Evolutionary conservation across 2,797 vertebrate species (phyloP), one percentile per base, ranked within the genome.

Genomic region (Distichodus sexfasciatus): DNA sequence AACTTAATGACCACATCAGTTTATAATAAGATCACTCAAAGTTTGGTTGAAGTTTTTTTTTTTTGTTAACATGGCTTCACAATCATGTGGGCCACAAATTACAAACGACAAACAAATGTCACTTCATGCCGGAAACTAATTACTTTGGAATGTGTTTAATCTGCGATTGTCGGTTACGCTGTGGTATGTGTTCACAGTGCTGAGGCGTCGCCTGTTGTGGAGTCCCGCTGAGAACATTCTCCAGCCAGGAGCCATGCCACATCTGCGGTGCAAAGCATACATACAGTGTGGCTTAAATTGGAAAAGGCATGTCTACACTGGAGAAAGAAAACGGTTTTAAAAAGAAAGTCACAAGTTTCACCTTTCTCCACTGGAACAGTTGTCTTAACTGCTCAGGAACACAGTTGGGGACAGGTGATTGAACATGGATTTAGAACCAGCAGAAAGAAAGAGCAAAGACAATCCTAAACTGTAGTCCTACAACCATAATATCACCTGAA

Each of bases 81-180:
- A 77, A 67, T 73, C 61, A 50, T 35, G 6, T 15, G 62, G 28
- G 62, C 53, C 76, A 29, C 33, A 17, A 78, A 76, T 46, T 63
- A 79, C 47, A 33, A 57, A 4, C 38, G 33, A 38, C 21, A 40
- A 71, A 15, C 29, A 60, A 76, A 87, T 71, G 60, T 82, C 84
- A 81, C 75, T 82, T 47, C 79, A 77, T n/a, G 69, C 82, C 79
- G 84, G 82, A 86, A 85, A 79, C 77, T 86, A 86, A 89, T 91
- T 84, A 83, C 71, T 86, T 82, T 82, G 85, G 88, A 90, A 91
- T 90, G 82, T 72, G 72, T 84, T 82, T 88, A 88, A 90, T 89
- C 85, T 85, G 62, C 29, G 75, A 77, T 81, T 88, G 86, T 55
- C 74, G 70, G 79, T 85, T n/a, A 84, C 86, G 81, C 71, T 65